phyloP scores from a whole-genome alignment of 2,113 vertebrate species.

The Cebidichthys violaceus region DNA sequence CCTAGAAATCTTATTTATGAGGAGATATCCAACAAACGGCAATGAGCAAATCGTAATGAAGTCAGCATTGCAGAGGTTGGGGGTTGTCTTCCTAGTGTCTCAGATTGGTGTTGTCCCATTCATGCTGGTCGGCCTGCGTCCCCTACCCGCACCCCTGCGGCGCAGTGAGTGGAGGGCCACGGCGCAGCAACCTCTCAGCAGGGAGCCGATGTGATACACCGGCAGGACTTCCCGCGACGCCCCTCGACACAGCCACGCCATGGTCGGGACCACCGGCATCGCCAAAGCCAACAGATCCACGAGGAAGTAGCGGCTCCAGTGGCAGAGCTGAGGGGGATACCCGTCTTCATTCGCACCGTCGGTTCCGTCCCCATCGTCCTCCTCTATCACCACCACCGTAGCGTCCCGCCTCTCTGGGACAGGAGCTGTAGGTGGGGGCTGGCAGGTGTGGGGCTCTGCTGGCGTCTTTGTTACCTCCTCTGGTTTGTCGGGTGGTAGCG shows the following conservation, averaged over 20 bases:
- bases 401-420: constrained; percentile 53
- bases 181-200: constrained; percentile 95
- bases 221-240: constrained; percentile 87
- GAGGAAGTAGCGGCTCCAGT: constrained; percentile 97
- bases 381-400: constrained; percentile 44
- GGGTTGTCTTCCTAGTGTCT: constrained; percentile 39
- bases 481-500: constrained; percentile 29
- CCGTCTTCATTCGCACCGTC: constrained; percentile 47
- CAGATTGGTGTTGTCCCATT: constrained; percentile 73
- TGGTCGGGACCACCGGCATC: constrained; percentile 91
- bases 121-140: constrained; percentile 69
- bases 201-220: constrained; percentile 93
- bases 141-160: constrained; percentile 78
- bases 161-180: constrained; percentile 94
- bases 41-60: not conserved
- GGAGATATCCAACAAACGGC: constrained; percentile 7
- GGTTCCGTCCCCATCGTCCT: constrained; percentile 40
- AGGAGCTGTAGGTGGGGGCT: constrained; percentile 66
- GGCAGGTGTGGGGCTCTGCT: constrained; percentile 73
- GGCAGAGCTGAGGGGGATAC: constrained; percentile 76
- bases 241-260: constrained; percentile 95
- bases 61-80: constrained; percentile 28
- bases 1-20: constrained; percentile 36
- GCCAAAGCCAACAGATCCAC: constrained; percentile 94
- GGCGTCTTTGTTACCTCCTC: constrained; percentile 8